These are phyloP conservation scores for Notechis scutatus DNA, from an alignment of 2,113 vertebrate genomes.

Conservation along the genomic window DNA sequence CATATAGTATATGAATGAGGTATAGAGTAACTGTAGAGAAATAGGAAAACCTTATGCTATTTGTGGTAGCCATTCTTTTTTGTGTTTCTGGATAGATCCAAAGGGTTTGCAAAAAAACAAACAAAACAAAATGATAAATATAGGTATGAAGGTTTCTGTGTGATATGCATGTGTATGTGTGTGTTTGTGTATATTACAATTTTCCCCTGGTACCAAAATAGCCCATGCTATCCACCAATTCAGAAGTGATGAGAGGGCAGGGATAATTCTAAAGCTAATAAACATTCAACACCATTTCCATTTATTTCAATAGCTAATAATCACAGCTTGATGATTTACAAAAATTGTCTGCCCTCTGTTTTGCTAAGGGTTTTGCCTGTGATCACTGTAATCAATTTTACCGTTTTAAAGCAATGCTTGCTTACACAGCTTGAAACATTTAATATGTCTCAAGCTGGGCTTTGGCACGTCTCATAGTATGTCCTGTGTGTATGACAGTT, in stretches of 20 bases:
- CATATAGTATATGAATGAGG: neutral
- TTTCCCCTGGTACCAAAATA: slow-evolving; percentile 32
- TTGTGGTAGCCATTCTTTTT: neutral
- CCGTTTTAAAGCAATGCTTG: slow-evolving; percentile 60
- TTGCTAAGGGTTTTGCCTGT: slow-evolving; percentile 57
- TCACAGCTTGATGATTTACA: slow-evolving; percentile 51
- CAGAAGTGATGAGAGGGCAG: slow-evolving; percentile 37
- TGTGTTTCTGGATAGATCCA: neutral
- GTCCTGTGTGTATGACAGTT: slow-evolving; percentile 66
- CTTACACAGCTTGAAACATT: slow-evolving; percentile 70
- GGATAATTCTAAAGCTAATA: slow-evolving; percentile 45
- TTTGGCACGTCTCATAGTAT: slow-evolving; percentile 63
- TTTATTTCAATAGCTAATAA: slow-evolving; percentile 59
- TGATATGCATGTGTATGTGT: neutral
- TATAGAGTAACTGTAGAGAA: neutral
- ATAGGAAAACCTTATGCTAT: neutral
- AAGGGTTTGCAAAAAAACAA: neutral
- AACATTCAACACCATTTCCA: slow-evolving; percentile 48
- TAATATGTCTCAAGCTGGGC: slow-evolving; percentile 66
- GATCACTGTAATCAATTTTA: slow-evolving; percentile 61
- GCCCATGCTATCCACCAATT: slow-evolving; percentile 28
- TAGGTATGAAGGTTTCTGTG: neutral
- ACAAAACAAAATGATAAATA: neutral
- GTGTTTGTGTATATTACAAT: neutral
- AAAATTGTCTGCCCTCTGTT: slow-evolving; percentile 57